Evolutionary conservation across 2,888 invertebrate genomes (phyloP).

Genomic region (Zygaena filipendulae): DNA sequence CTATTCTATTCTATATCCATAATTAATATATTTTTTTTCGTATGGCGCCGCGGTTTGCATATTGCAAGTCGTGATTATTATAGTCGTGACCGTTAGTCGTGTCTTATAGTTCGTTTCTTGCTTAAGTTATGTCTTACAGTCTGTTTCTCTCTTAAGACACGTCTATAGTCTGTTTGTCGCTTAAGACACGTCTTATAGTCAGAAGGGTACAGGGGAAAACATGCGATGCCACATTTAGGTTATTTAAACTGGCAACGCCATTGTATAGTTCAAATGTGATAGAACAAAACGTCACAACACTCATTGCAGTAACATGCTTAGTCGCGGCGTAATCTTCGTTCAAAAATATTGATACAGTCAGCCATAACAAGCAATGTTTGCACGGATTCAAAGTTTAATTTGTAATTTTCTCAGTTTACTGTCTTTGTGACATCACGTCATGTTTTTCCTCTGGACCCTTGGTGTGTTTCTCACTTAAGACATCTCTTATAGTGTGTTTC

Average conservation of each 20-base stretch:
- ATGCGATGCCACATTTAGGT: slow-evolving; percentile 14
- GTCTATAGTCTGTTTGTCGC: too few relatives aligned
- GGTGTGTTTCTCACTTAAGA: too few relatives aligned
- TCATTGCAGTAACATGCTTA: slow-evolving; percentile 14
- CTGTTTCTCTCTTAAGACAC: too few relatives aligned
- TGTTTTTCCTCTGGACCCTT: slow-evolving; percentile 3
- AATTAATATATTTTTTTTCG: too few relatives aligned
- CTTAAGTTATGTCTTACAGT: too few relatives aligned
- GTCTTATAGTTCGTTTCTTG: too few relatives aligned
- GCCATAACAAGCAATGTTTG: slow-evolving; percentile 14
- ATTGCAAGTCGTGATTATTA: too few relatives aligned
- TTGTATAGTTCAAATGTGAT: slow-evolving; percentile 14
- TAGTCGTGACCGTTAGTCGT: too few relatives aligned
- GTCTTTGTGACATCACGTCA: slow-evolving; percentile 8
- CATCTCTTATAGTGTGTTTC: too few relatives aligned
- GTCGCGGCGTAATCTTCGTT: slow-evolving; percentile 14
- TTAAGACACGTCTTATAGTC: too few relatives aligned
- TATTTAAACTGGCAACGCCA: slow-evolving; percentile 16
- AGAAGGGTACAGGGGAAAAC: slow-evolving; percentile 9
- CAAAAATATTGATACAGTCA: slow-evolving; percentile 17
- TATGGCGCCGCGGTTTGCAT: too few relatives aligned
- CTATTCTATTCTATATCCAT: too few relatives aligned
- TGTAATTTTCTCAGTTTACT: slow-evolving; percentile 9
- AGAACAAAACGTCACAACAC: slow-evolving; percentile 17
- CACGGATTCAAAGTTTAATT: slow-evolving; percentile 13